Evolutionary conservation across 1,140 invertebrate species (phyloP), one percentile per base, ranked within the genome.

Genomic region (Conus ventricosus): DNA sequence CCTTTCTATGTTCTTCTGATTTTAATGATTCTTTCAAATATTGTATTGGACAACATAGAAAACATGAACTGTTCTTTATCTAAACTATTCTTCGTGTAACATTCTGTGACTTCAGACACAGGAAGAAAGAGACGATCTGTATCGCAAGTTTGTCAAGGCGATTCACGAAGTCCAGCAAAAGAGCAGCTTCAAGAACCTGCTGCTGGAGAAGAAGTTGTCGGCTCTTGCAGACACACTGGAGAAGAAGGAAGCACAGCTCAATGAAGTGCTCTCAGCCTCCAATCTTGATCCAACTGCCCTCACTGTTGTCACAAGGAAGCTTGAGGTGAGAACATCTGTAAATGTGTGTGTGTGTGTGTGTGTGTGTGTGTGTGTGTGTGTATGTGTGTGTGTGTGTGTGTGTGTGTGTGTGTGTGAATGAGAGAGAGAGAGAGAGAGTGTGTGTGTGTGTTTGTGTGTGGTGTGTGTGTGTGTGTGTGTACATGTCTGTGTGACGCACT

Each of bases 141-240:
- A 98, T 93, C 95, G 96, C 11, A 96, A 97, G 94, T 98, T 98
- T 94, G 96, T 97, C 20, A 96, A 97, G 87, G 97, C 97, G 4
- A 97, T 98, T 88, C 95, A 98, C 39, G 97, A 98, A 93, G 96
- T 98, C 7, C 97, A 98, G 95, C 97, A 98, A 93, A 97, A 97
- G 94, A 97, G 97, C 1, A 97, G 96, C 54, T 95, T 97, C 78
- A 97, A 97, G 93, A 97, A 97, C 92, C 96, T 97, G 0, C 94
- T 98, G 4, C 93, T 98, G 54, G 97, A 97, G 93, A 97, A 97
- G 92, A 97, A 97, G 94, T 95, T 98, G n/a, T 94, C 96, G 71
- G 96, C 96, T 15, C 92, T 97, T 54, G 96, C 96, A 87, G 96
- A 97, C 87, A 96, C 96, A 51, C 94, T 97, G 23, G 97, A 97